Base-by-base conservation (phyloP, 1,140 invertebrate species). In the Eriosoma lanigerum region DNA sequence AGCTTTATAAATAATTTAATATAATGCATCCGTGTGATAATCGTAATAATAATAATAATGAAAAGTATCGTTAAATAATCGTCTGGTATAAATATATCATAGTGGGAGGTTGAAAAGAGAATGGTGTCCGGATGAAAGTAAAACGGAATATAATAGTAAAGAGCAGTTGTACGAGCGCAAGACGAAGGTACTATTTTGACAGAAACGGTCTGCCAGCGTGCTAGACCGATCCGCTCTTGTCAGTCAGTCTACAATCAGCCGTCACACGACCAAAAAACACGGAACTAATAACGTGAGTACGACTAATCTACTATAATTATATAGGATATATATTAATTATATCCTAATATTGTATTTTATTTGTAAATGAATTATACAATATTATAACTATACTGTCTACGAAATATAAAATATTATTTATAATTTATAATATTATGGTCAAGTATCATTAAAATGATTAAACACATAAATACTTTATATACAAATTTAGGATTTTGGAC, bases 91-190 rank as follows among this genome's bases (percentile, higher is more conserved):
- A 3, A 6, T 44, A 4, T 2, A 12, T 5, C 19, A 6, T 24
- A 68, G 64, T 68, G 64, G 64, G 64, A 68, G 64, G 38, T 38
- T 46, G 32, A 46, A 68, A 68, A 68, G 64, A 68, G 64, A 68
- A 68, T 68, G 62, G 64, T 46, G 64, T 68, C 64, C 64, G 10
- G 64, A 68, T 68, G 64, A 68, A 68, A 68, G 64, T 68, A 68
- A 68, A 62, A 62, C 60, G 6, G 60, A 38, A 6, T 17, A 24
- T 62, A 32, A 62, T 24, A 68, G 38, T 21, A 46, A 24, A 13
- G 38, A 68, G 21, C 64, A 10, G 6, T n/a, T n/a, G n/a, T 3
- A 44, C 64, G 64, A 32, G 15, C 32, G 19, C 38, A 68, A 68
- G 38, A 68, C 64, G 32, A 38, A 38, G 32, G 32, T 32, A 21